phyloP scores from a whole-genome alignment of 1,140 invertebrate genomes.

The Magallana ariakensis region DNA sequence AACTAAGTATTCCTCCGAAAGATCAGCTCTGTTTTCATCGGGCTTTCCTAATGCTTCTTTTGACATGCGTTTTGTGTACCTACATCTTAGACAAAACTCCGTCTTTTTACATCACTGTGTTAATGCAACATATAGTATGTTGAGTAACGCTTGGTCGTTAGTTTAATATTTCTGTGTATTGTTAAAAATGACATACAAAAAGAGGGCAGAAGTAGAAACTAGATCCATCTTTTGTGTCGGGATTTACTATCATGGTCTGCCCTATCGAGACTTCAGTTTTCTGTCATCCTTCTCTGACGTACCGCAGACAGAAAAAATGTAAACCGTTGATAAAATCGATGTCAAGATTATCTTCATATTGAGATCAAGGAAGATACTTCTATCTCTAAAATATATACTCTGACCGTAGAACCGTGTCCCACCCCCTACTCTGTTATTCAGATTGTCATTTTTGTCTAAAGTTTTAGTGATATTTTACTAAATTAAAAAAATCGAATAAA shows the following conservation, averaged over 20 bases:
- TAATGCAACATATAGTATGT: not conserved
- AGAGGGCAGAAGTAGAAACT: constrained; percentile 8
- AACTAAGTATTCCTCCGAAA: not conserved
- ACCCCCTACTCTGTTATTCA: too few species aligned
- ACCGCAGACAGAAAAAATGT: not conserved
- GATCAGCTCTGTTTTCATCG: not conserved
- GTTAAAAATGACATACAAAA: constrained; percentile 8
- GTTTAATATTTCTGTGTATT: constrained; percentile 24
- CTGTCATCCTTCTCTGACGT: not conserved
- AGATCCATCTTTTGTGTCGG: constrained; percentile 11
- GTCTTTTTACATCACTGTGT: not conserved
- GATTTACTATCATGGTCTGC: not conserved
- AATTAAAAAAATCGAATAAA: too few species aligned
- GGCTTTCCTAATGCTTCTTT: constrained; percentile 6
- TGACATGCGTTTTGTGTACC: constrained; percentile 1
- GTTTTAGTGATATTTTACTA: too few species aligned
- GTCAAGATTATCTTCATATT: too few species aligned
- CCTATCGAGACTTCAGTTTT: not conserved
- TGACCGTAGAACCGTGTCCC: too few species aligned
- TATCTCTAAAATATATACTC: too few species aligned
- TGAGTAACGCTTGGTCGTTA: not conserved
- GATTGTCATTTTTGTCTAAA: too few species aligned
- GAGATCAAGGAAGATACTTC: too few species aligned
- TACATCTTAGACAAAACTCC: not conserved
- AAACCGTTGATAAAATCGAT: too few species aligned